Evolutionary conservation across 2,113 vertebrate species (phyloP).

Genomic region (Coturnix japonica): DNA sequence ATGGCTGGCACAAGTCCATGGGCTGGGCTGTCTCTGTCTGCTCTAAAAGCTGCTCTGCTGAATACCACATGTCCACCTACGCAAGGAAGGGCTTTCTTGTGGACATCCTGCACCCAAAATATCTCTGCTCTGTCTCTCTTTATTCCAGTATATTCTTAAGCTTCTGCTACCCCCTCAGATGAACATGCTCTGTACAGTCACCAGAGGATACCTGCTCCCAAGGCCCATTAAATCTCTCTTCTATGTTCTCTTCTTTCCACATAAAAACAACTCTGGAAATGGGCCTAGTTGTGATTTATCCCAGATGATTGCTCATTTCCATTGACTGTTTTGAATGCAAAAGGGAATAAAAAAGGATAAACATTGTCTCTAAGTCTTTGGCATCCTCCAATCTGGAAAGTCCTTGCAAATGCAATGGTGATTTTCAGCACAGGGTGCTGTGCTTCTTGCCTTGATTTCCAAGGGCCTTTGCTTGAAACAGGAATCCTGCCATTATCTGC

Average conservation of each 20-base stretch:
- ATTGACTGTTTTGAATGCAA: neutral
- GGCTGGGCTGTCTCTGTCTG: neutral
- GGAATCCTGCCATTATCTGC: neutral
- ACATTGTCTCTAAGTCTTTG: neutral
- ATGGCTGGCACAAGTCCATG: neutral
- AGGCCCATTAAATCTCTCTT: neutral
- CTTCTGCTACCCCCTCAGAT: neutral
- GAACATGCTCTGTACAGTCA: neutral
- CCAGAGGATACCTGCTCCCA: neutral
- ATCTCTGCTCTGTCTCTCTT: neutral
- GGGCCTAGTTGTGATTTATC: neutral
- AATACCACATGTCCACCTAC: neutral
- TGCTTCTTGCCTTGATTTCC: neutral
- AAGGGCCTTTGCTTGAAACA: neutral
- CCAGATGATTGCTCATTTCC: neutral
- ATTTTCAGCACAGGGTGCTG: fast-evolving
- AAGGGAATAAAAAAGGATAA: neutral
- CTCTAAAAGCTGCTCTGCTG: neutral
- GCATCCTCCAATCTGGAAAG: neutral
- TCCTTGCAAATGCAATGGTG: neutral
- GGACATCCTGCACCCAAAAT: neutral
- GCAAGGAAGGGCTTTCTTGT: neutral
- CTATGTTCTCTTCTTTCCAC: neutral
- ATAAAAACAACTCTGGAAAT: neutral
- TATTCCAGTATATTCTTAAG: neutral